phyloP scores from a whole-genome alignment of 2,888 invertebrate species.

The Stenoptilia bipunctidactyla region DNA sequence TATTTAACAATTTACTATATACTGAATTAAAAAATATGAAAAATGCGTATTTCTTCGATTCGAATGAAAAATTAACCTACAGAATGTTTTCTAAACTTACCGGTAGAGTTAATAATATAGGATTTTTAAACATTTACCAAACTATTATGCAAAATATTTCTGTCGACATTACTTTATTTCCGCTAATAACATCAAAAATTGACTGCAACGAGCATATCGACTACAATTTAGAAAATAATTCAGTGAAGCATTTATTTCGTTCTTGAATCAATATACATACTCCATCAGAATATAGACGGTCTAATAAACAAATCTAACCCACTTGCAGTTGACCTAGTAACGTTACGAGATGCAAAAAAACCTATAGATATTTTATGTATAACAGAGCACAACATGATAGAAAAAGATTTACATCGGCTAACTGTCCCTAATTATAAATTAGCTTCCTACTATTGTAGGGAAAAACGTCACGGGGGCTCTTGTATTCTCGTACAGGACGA shows the following conservation, averaged over 20 bases:
- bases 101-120: not conserved
- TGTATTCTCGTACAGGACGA: not conserved
- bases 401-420: not conserved
- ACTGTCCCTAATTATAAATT: not conserved
- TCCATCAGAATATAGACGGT: conserved; percentile 5
- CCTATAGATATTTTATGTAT: not conserved
- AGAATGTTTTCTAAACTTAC: not conserved
- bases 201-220: not conserved
- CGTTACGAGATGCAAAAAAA: not conserved
- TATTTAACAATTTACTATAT: conserved; percentile 1
- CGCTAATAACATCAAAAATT: not conserved
- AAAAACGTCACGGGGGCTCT: not conserved
- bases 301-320: not conserved
- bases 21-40: not conserved
- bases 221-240: not conserved
- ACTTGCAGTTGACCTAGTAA: not conserved
- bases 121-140: not conserved
- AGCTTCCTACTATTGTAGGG: not conserved
- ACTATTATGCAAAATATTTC: conserved; percentile 5
- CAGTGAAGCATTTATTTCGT: not conserved
- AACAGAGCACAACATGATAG: not conserved
- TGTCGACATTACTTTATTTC: not conserved
- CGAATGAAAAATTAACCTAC: not conserved
- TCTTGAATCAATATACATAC: not conserved
- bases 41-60: not conserved